Evolutionary conservation across 2,113 vertebrate genomes (phyloP).

Genomic region (Pollimyrus isidori): DNA sequence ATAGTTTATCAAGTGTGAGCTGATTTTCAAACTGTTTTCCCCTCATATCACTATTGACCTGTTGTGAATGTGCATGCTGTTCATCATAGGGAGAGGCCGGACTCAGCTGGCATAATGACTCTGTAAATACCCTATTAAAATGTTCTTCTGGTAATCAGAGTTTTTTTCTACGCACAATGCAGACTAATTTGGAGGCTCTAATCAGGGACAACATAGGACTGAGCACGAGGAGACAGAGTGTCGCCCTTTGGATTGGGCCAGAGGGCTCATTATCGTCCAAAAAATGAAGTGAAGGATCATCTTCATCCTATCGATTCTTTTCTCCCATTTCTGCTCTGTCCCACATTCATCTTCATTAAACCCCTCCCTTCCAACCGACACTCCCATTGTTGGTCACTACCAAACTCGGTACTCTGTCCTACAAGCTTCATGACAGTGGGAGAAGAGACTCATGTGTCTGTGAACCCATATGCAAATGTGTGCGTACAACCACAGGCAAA

Average conservation of each 20-base stretch:
- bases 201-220: slow-evolving; percentile 12
- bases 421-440: not conserved
- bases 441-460: not conserved
- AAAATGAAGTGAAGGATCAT: slow-evolving; percentile 8
- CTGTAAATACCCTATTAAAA: slow-evolving; percentile 20
- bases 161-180: slow-evolving; percentile 5
- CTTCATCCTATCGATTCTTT: slow-evolving; percentile 20
- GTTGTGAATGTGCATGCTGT: slow-evolving; percentile 7
- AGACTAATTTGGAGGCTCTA: slow-evolving; percentile 18
- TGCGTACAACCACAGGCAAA: not conserved
- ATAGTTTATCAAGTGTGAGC: slow-evolving; percentile 13
- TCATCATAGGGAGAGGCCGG: slow-evolving; percentile 14
- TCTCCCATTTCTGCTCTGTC: slow-evolving; percentile 3
- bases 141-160: slow-evolving; percentile 15
- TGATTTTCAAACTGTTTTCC: slow-evolving; percentile 15
- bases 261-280: slow-evolving; percentile 1
- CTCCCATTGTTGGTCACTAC: not conserved
- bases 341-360: slow-evolving; percentile 25
- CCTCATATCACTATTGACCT: slow-evolving; percentile 17
- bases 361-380: not conserved
- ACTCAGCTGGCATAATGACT: slow-evolving; percentile 16
- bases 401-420: not conserved
- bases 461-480: slow-evolving; percentile 17
- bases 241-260: not conserved
- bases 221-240: slow-evolving; percentile 12